These are phyloP conservation scores for Diorhabda sublineata DNA, from an alignment of 1,140 invertebrate species.

Conservation along the genomic window DNA sequence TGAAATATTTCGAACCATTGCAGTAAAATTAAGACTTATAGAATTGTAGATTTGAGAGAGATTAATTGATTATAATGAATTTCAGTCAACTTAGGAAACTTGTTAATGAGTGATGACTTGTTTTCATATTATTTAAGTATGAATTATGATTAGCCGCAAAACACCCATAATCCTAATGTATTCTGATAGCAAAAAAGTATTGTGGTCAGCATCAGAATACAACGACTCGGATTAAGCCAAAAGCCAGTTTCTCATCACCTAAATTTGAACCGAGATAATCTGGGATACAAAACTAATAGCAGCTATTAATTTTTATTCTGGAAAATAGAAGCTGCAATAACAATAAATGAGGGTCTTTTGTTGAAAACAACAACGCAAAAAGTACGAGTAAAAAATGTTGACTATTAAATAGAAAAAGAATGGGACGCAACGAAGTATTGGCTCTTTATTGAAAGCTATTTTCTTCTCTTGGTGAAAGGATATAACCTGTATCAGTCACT, in stretches of 20 bases:
- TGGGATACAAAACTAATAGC: conserved; percentile 2
- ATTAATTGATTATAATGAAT: too few relatives aligned
- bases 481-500: not conserved
- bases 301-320: not conserved
- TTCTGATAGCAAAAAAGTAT: too few relatives aligned
- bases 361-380: conserved; percentile 2
- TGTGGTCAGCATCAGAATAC: not conserved
- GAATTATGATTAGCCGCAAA: too few relatives aligned
- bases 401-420: conserved; percentile 3
- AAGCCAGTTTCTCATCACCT: not conserved
- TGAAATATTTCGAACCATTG: too few relatives aligned
- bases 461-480: not conserved
- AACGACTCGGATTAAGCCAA: not conserved
- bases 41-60: too few relatives aligned
- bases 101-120: too few relatives aligned
- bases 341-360: conserved; percentile 2
- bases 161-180: too few relatives aligned
- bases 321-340: conserved; percentile 1
- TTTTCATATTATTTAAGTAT: too few relatives aligned
- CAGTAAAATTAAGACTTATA: too few relatives aligned
- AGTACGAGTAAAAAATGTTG: not conserved
- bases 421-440: not conserved
- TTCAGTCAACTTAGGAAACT: too few relatives aligned
- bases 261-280: not conserved
- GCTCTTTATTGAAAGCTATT: conserved; percentile 2